Percentiles rank a stretch among this genome's conserved stretches.
Evolutionary conservation across 2,797 vertebrate species (phyloP).

Genomic region (Potorous gilbertii): DNA sequence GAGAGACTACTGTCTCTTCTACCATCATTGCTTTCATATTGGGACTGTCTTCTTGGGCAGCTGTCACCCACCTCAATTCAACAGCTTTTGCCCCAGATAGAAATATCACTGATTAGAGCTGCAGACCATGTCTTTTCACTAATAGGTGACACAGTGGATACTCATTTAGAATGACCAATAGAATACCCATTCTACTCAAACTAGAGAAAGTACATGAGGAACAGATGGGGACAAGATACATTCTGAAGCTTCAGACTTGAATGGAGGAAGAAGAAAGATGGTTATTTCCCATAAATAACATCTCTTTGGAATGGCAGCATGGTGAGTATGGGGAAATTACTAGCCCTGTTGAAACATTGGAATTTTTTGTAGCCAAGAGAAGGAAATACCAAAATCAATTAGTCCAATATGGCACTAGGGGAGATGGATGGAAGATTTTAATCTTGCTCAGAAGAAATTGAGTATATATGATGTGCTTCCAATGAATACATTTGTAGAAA

Average conservation of each 20-base stretch:
- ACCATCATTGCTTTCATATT: background rate
- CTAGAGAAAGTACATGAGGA: background rate
- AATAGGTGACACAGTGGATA: background rate
- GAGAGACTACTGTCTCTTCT: background rate
- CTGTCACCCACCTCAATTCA: background rate
- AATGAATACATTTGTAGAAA: background rate
- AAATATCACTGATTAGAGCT: background rate
- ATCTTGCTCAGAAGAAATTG: background rate
- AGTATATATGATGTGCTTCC: background rate
- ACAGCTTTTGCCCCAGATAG: background rate
- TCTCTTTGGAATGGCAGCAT: constrained; percentile 32
- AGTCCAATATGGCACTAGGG: background rate
- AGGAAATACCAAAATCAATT: background rate
- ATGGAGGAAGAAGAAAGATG: constrained; percentile 43
- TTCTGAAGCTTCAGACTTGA: constrained; percentile 43
- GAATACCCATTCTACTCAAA: constrained; percentile 9
- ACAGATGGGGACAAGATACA: constrained; percentile 11
- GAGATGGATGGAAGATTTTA: background rate
- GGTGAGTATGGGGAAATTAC: constrained; percentile 34
- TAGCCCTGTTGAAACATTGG: background rate
- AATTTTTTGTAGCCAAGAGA: too few species aligned
- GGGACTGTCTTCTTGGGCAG: background rate
- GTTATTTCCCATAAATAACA: background rate
- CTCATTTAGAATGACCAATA: too few species aligned
- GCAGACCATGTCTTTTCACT: background rate